Evolutionary conservation across 2,113 vertebrate species (phyloP).

Genomic region (Neolamprologus ventralis): DNA sequence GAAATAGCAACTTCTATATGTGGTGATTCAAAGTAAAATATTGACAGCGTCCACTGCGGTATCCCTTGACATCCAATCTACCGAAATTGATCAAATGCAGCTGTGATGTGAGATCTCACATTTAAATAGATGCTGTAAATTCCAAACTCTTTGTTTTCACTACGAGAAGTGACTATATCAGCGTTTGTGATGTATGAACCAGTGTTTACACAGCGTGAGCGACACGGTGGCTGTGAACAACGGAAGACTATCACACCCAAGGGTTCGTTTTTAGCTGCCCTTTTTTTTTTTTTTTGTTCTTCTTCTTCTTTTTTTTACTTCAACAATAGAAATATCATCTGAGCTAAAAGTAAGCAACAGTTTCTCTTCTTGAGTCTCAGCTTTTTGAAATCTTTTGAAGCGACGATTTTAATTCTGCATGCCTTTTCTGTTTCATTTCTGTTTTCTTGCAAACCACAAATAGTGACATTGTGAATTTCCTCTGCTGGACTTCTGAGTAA

Average conservation of each 20-base stretch:
- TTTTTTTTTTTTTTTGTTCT: background rate
- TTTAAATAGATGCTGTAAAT: background rate
- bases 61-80: background rate
- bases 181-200: background rate
- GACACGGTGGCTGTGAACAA: background rate
- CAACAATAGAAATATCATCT: background rate
- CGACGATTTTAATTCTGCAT: conserved; percentile 18
- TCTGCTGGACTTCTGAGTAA: background rate
- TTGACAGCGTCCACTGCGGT: background rate
- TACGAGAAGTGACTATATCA: background rate
- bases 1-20: conserved; percentile 8
- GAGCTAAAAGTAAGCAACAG: background rate
- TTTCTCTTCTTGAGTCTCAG: background rate
- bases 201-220: background rate
- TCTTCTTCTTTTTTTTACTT: background rate
- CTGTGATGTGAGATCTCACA: background rate
- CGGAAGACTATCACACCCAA: background rate
- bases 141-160: background rate
- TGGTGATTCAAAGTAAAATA: conserved; percentile 43
- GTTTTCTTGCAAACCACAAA: conserved; percentile 55
- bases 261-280: background rate
- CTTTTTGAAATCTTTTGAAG: conserved; percentile 2
- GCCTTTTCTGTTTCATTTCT: conserved; percentile 64
- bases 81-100: background rate
- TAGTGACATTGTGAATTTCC: conserved; percentile 54